These are phyloP conservation scores for Panthera leo DNA, from an alignment of 2,113 vertebrate genomes.

Conservation along the genomic window DNA sequence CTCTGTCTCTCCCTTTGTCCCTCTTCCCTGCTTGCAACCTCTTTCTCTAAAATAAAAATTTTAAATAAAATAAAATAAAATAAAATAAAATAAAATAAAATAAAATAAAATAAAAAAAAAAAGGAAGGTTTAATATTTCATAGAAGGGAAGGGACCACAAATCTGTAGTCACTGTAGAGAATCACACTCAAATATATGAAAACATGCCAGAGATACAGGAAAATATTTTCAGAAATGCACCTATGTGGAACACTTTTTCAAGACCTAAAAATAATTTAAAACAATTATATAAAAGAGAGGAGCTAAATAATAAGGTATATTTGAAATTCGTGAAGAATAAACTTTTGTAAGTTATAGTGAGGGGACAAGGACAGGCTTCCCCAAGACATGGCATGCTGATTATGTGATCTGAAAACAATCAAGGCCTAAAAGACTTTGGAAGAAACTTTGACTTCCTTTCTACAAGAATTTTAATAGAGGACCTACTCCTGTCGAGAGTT, in stretches of 20 bases:
- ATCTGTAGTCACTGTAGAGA: not conserved
- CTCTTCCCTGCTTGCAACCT: no score
- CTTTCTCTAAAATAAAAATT: no score
- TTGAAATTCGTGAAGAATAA: not conserved
- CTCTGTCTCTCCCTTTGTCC: no score
- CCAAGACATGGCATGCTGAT: not conserved
- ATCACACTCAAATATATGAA: not conserved
- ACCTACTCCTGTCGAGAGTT: not conserved
- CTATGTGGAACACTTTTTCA: not conserved
- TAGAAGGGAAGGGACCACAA: not conserved
- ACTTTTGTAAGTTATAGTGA: not conserved
- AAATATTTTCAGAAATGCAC: conserved; percentile 19
- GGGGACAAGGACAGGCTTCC: not conserved
- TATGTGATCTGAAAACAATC: not conserved
- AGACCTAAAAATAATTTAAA: not conserved
- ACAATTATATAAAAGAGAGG: conserved; percentile 1
- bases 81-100: no score
- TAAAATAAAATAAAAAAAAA: no score
- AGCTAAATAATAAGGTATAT: conserved; percentile 15
- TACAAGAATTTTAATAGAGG: not conserved
- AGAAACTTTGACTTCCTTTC: not conserved
- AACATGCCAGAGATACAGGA: not conserved
- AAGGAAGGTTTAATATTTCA: not conserved
- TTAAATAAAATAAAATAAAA: no score
- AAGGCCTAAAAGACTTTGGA: not conserved